Conservation (phyloP, 2,888 invertebrate species). For the Parthenolecanium corni region DNA sequence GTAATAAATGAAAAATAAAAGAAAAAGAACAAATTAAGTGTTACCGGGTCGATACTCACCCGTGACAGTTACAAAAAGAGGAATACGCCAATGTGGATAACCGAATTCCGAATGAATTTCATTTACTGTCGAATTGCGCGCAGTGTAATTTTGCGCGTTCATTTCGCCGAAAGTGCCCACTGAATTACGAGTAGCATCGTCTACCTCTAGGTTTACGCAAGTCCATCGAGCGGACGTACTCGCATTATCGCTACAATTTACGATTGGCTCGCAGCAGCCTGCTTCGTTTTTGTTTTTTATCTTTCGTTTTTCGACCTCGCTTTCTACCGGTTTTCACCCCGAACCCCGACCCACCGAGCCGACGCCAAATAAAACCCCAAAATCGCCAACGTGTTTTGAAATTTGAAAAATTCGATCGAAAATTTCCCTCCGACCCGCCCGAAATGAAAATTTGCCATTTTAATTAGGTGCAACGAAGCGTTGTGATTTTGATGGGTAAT, state of each 20-base stretch:
- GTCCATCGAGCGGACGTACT: not conserved
- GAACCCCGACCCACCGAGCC: too few species aligned
- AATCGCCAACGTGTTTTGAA: too few species aligned
- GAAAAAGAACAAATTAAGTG: too few species aligned
- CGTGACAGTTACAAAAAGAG: not conserved
- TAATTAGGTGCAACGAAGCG: not conserved
- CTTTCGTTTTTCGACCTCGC: slow-evolving; percentile 14
- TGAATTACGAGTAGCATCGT: too few species aligned
- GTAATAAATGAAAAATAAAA: too few species aligned
- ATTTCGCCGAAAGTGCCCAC: slow-evolving; percentile 7
- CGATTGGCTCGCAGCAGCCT: not conserved
- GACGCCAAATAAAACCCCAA: too few species aligned
- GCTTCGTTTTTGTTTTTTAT: not conserved
- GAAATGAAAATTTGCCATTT: not conserved
- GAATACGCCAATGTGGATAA: slow-evolving; percentile 11
- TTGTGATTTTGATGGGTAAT: not conserved
- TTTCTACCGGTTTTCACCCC: slow-evolving; percentile 13
- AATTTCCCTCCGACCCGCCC: too few species aligned
- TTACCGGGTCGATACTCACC: too few species aligned
- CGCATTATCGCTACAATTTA: not conserved
- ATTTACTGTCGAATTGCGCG: not conserved
- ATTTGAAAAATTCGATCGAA: too few species aligned
- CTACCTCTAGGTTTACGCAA: not conserved
- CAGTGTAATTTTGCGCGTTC: slow-evolving; percentile 15
- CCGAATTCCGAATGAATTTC: not conserved